Percentiles rank a stretch among this genome's conserved stretches.
These are phyloP conservation scores for Gymnodraco acuticeps DNA, from an alignment of 2,797 vertebrate genomes.

Conservation along the genomic window DNA sequence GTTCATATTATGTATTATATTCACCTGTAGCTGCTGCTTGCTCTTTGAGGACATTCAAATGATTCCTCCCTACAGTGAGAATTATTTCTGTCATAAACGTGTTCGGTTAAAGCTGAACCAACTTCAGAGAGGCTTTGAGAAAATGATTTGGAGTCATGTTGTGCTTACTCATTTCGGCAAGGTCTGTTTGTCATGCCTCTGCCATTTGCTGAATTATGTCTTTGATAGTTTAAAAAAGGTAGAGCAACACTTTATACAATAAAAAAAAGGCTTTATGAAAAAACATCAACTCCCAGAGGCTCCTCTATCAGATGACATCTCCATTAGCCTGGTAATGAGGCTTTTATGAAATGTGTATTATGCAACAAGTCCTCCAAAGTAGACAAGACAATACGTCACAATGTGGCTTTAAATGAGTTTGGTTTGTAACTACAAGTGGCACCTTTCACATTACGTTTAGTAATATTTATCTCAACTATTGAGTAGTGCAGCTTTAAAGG, in stretches of 20 bases:
- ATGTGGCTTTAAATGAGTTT: neutral
- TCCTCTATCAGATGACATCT: neutral
- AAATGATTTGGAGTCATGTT: neutral
- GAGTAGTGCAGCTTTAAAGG: neutral
- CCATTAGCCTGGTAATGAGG: neutral
- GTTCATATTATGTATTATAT: neutral
- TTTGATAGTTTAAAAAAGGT: slow-evolving; percentile 14
- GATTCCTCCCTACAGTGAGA: neutral
- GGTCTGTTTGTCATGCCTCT: slow-evolving; percentile 13
- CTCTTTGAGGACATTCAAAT: neutral
- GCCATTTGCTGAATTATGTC: neutral
- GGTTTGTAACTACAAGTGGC: neutral
- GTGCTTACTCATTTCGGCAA: slow-evolving; percentile 7
- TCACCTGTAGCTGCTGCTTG: neutral
- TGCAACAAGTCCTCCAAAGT: slow-evolving; percentile 2
- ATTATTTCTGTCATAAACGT: slow-evolving; percentile 5
- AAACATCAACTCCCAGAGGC: neutral
- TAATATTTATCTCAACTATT: neutral
- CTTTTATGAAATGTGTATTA: neutral
- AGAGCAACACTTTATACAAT: neutral
- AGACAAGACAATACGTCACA: neutral
- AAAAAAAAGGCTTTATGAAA: neutral
- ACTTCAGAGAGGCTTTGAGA: slow-evolving; percentile 26
- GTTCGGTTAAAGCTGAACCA: neutral
- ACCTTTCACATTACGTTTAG: neutral